Base-by-base conservation (phyloP, 1,140 invertebrate species). In the Lasioglossum albipes region DNA sequence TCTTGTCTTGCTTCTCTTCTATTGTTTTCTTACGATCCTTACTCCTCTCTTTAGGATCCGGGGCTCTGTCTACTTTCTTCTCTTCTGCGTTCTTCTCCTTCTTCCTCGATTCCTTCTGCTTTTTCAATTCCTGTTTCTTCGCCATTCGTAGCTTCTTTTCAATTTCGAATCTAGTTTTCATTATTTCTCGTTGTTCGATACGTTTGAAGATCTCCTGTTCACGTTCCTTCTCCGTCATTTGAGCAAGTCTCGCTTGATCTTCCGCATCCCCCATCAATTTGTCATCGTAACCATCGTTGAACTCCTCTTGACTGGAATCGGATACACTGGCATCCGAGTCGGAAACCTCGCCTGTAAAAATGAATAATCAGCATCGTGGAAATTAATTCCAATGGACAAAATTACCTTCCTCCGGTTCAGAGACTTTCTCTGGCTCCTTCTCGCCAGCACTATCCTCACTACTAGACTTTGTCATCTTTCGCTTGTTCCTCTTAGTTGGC, bases 141-240 rank as follows among this genome's bases (percentile, higher is more conserved):
- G 97, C 97, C 85, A 98, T 94, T 67, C 97, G 95, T 10, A 99
- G 92, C 91, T 99, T 99, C 80, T 98, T 97, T 89, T 99, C 97
- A 75, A 99, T 99, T 92, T 99, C 98, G 96, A 99, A 99, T 90
- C 98, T 97, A 7, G 97, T 99, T 91, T 97, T 97, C 95, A 99
- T 96, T 0, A 97, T 95, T 94, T 99, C 98, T 88, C 98, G 94
- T 90, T 98, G 96, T 92, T 99, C 98, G 69, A 98, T 98, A 73
- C 98, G 95, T 91, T 99, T 99, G 91, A 98, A 99, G 87, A 99
- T 97, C 93, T 99, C 98, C 85, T 99, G 98, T 93, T 99, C 98
- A 79, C 98, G 94, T 91, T 99, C 98, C 90, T 98, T 99, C 90
- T 99, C 98, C 0, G 98, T 99, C 95, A 99, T 97, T 83, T 97